Conservation (phyloP, 2,113 vertebrate genomes). For the Dasyprocta punctata region DNA sequence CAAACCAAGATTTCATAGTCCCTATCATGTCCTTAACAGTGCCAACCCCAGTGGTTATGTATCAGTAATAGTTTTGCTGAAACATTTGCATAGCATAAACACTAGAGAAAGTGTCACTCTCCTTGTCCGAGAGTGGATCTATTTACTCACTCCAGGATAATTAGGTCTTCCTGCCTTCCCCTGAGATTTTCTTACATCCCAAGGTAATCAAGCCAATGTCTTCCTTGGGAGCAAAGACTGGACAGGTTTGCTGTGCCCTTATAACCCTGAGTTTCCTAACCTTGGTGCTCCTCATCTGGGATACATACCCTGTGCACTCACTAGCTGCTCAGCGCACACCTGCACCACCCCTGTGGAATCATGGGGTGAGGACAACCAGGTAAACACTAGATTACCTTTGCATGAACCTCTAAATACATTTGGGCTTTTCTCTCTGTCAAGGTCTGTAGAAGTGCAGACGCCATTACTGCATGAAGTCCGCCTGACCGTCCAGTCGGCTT, state of each 20-base stretch:
- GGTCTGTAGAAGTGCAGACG: background rate
- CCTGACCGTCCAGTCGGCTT: background rate
- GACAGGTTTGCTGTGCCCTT: background rate
- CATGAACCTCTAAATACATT: background rate
- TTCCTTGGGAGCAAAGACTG: background rate
- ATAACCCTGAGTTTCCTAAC: background rate
- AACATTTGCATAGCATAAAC: background rate
- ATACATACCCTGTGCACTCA: accelerated
- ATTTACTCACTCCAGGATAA: background rate
- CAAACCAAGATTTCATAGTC: background rate
- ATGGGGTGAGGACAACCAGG: background rate
- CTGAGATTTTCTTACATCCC: background rate
- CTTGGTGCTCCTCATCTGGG: background rate
- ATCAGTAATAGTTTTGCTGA: background rate
- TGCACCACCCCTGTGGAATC: background rate
- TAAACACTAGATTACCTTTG: background rate
- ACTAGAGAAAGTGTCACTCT: background rate
- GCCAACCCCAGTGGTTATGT: background rate
- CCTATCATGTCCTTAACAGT: background rate
- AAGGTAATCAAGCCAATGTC: background rate
- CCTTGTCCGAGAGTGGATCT: background rate
- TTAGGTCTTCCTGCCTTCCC: background rate
- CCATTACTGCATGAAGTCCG: background rate
- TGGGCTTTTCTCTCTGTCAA: background rate
- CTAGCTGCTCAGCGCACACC: accelerated